These are phyloP conservation scores for Origma solitaria DNA, from an alignment of 2,113 vertebrate genomes.

Conservation along the genomic window DNA sequence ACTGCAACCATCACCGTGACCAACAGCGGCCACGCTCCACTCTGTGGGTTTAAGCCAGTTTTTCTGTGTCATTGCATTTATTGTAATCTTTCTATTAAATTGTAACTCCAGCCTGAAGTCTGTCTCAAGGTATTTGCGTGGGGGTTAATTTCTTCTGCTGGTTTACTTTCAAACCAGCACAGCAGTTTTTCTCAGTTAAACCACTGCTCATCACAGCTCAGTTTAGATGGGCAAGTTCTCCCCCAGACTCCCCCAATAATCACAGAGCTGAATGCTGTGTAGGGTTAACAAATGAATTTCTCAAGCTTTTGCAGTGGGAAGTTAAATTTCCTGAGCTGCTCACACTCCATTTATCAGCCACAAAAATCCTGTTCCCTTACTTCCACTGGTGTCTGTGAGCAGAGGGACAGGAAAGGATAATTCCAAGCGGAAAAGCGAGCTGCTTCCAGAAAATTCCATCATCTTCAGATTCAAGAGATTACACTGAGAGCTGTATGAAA, in stretches of 20 bases:
- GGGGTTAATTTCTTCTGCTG: background rate
- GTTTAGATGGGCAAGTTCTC: background rate
- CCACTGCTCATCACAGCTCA: background rate
- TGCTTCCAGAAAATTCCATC: background rate
- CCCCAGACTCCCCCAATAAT: accelerated
- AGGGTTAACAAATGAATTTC: background rate
- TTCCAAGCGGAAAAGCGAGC: background rate
- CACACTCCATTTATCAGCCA: background rate
- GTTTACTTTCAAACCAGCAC: background rate
- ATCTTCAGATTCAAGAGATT: background rate
- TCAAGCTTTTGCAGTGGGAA: background rate
- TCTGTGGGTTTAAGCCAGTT: background rate
- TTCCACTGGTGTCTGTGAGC: background rate
- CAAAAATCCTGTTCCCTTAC: background rate
- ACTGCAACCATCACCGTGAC: background rate
- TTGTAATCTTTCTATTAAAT: background rate
- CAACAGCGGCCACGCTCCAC: background rate
- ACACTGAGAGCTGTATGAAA: background rate
- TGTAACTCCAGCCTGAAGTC: background rate
- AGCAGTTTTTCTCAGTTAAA: background rate
- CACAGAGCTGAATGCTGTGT: background rate
- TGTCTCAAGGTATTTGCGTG: background rate
- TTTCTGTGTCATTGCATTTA: background rate
- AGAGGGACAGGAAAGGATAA: background rate
- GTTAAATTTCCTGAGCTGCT: background rate